Conservation (phyloP, 2,797 vertebrate species). For the Typhlichthys subterraneus region DNA sequence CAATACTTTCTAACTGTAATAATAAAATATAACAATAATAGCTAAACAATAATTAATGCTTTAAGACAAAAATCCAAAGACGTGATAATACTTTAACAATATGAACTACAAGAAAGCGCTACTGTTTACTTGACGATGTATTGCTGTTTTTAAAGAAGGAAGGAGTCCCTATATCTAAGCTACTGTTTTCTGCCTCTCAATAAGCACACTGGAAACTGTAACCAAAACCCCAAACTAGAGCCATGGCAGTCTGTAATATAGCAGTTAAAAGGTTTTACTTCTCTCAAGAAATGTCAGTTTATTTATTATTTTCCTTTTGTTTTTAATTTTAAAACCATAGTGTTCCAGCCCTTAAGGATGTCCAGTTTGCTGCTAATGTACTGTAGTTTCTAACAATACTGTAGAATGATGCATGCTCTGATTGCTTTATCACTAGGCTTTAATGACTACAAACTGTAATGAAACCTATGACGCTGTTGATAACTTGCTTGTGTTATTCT, state of each 20-base stretch:
- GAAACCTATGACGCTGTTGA: slow-evolving; percentile 78
- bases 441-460: slow-evolving; percentile 89
- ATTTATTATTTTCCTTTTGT: slow-evolving; percentile 57
- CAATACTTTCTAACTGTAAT: slow-evolving; percentile 82
- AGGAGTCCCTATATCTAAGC: slow-evolving; percentile 88
- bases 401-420: slow-evolving; percentile 88
- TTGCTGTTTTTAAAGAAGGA: slow-evolving; percentile 94
- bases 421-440: slow-evolving; percentile 87
- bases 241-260: slow-evolving; percentile 87
- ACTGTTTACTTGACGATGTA: slow-evolving; percentile 99
- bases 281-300: slow-evolving; percentile 75
- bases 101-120: slow-evolving; percentile 92
- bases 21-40: slow-evolving; percentile 84
- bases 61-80: slow-evolving; percentile 99
- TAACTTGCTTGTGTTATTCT: slow-evolving; percentile 72
- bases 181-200: slow-evolving; percentile 91
- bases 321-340: slow-evolving; percentile 70
- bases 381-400: slow-evolving; percentile 83
- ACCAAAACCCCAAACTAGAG: slow-evolving; percentile 88
- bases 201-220: slow-evolving; percentile 92
- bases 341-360: slow-evolving; percentile 87
- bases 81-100: slow-evolving; percentile 95
- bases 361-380: slow-evolving; percentile 93
- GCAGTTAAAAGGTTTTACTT: slow-evolving; percentile 82
- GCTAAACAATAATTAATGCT: slow-evolving; percentile 92